Conservation (phyloP, 2,113 vertebrate species). For the Caloenas nicobarica region DNA sequence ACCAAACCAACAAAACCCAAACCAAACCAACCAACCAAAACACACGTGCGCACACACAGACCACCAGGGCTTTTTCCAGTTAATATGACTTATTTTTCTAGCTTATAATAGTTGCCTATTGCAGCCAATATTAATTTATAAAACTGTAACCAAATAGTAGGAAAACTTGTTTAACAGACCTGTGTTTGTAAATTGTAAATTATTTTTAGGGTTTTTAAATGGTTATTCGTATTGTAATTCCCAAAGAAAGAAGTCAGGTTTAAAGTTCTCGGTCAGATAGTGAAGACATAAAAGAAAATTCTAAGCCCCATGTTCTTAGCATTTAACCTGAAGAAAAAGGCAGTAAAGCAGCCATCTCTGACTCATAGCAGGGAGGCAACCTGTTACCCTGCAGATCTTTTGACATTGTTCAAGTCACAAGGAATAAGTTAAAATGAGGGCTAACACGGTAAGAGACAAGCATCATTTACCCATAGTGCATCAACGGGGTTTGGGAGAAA, state of each 20-base stretch:
- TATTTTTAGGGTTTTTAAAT: background rate
- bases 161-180: background rate
- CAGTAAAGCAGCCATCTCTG: background rate
- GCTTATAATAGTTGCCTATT: background rate
- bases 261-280: background rate
- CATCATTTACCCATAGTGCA: background rate
- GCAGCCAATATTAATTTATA: background rate
- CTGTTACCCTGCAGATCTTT: background rate
- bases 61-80: background rate
- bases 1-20: no score
- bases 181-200: background rate
- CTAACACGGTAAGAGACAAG: background rate
- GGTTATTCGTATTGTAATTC: background rate
- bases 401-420: background rate
- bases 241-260: background rate
- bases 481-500: background rate
- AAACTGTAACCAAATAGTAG: background rate
- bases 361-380: background rate
- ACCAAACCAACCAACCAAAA: no score
- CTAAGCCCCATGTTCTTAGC: background rate
- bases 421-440: background rate
- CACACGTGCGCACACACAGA: no score
- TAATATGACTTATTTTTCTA: background rate
- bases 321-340: background rate
- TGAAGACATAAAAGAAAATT: background rate